Evolutionary conservation across 2,113 vertebrate species (phyloP).

Genomic region (Ictalurus furcatus): DNA sequence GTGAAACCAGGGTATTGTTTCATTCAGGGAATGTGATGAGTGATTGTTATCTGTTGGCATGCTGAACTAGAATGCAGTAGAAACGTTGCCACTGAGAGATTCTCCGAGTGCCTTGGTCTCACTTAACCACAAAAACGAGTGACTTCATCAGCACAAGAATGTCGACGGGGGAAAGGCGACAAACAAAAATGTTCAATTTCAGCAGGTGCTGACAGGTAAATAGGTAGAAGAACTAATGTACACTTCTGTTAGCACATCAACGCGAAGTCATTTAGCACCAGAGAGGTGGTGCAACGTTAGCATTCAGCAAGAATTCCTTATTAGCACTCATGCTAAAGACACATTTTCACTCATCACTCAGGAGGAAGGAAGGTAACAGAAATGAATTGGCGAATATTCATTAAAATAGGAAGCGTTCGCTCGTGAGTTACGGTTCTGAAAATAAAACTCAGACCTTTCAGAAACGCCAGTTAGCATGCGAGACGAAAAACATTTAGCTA

Average conservation of each 20-base stretch:
- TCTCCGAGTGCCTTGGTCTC: background rate
- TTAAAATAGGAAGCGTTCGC: background rate
- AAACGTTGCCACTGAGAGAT: background rate
- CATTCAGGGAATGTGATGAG: background rate
- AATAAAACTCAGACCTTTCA: background rate
- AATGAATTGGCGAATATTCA: background rate
- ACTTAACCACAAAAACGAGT: background rate
- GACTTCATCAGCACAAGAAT: background rate
- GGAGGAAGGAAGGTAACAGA: background rate
- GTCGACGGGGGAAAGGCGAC: background rate
- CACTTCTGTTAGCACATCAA: background rate
- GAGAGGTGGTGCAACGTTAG: background rate
- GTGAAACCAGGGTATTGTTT: background rate
- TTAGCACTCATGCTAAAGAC: background rate
- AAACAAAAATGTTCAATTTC: background rate
- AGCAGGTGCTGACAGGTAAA: background rate
- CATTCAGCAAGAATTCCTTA: background rate
- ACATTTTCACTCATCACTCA: background rate
- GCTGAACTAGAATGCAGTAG: background rate
- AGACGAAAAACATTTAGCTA: background rate
- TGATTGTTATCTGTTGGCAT: constrained; percentile 4
- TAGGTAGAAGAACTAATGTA: background rate
- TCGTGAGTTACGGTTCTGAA: background rate
- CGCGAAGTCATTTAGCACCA: background rate
- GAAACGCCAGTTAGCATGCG: background rate